These are phyloP conservation scores for Endomychus coccineus DNA, from an alignment of 2,888 invertebrate species.

Conservation along the genomic window DNA sequence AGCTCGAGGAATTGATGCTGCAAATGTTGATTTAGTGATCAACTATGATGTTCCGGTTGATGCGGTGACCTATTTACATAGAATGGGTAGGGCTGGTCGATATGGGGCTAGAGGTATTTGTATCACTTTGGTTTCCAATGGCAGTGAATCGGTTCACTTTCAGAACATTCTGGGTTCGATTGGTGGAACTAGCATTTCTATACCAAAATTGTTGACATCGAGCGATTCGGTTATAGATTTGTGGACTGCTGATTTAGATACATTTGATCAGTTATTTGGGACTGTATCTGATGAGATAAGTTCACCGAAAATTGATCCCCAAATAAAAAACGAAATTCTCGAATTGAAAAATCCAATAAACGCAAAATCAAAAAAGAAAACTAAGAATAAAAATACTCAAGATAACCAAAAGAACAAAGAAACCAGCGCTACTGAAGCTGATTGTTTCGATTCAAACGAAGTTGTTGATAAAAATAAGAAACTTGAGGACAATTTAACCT, in stretches of 20 bases:
- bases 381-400: constrained; percentile 6
- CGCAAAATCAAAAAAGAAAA: constrained; percentile 6
- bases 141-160: constrained; percentile 56
- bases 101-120: constrained; percentile 82
- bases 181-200: constrained; percentile 47
- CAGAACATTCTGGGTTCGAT: constrained; percentile 51
- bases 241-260: constrained; percentile 28
- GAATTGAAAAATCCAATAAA: constrained; percentile 2
- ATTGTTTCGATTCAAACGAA: neutral
- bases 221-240: constrained; percentile 32
- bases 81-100: constrained; percentile 92
- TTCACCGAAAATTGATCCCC: constrained; percentile 2
- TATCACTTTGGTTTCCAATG: constrained; percentile 63
- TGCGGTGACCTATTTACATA: constrained; percentile 80
- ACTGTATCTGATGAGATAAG: constrained; percentile 18
- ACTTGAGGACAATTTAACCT: neutral
- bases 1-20: constrained; percentile 90
- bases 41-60: constrained; percentile 83
- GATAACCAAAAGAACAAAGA: neutral
- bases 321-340: constrained; percentile 9
- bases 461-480: neutral
- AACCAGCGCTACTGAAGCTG: neutral
- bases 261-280: constrained; percentile 30
- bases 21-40: constrained; percentile 86
- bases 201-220: constrained; percentile 44